Conservation (phyloP, 1,140 invertebrate genomes). For the Anadara kagoshimensis region DNA sequence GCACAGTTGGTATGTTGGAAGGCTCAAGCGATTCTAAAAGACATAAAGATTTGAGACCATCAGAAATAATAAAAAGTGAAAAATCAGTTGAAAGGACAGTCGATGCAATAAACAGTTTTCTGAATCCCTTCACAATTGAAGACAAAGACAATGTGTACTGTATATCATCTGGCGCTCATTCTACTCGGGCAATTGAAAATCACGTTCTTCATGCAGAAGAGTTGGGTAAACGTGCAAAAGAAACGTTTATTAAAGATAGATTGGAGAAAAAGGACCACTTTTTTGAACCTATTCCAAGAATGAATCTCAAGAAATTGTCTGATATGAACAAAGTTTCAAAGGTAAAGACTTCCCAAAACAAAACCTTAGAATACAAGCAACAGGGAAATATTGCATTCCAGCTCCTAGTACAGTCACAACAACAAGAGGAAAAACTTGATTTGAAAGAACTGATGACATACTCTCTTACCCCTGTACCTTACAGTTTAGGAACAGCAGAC, state of each 20-base stretch:
- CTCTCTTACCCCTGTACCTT: conserved; percentile 8
- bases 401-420: conserved; percentile 1
- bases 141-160: conserved; percentile 24
- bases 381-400: conserved; percentile 40
- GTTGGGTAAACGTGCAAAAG: conserved; percentile 14
- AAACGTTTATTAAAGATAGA: conserved; percentile 39
- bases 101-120: conserved; percentile 36
- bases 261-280: conserved; percentile 40
- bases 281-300: conserved; percentile 44
- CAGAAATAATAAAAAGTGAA: conserved; percentile 39
- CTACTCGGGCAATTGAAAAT: conserved; percentile 11
- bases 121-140: conserved; percentile 34
- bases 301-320: conserved; percentile 43
- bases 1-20: conserved; percentile 27
- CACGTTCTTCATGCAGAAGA: conserved; percentile 21
- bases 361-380: conserved; percentile 40
- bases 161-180: conserved; percentile 28
- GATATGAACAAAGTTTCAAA: conserved; percentile 34
- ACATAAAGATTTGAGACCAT: conserved; percentile 37
- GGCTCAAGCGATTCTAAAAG: background rate
- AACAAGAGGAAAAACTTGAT: conserved; percentile 18
- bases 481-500: conserved; percentile 20
- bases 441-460: conserved; percentile 21
- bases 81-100: conserved; percentile 19
- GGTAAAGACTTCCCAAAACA: conserved; percentile 33